A percentile compares a stretch with the other conserved stretches of the same genome.
phyloP scores from a whole-genome alignment of 2,797 vertebrate genomes.

The Premnoplex brunnescens region DNA sequence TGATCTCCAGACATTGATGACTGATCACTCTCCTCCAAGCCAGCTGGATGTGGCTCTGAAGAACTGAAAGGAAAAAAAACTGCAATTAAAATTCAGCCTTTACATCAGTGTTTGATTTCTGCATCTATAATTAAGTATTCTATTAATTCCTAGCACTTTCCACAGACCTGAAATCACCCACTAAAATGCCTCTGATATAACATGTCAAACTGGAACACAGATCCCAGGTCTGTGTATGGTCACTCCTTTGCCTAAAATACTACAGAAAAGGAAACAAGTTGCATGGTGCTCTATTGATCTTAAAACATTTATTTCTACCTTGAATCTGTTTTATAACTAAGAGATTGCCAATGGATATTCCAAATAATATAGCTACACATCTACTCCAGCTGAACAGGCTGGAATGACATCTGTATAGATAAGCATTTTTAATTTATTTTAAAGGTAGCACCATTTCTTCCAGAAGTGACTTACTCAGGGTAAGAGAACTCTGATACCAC shows the following conservation, averaged over 20 bases:
- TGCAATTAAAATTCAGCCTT: background rate
- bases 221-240: background rate
- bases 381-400: background rate
- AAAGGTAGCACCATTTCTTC: background rate
- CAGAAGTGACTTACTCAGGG: background rate
- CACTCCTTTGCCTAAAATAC: background rate
- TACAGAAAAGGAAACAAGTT: background rate
- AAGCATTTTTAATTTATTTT: background rate
- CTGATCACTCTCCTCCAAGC: conserved; percentile 89
- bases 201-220: background rate
- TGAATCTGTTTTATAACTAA: background rate
- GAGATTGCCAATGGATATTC: background rate
- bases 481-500: background rate
- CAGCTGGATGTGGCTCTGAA: conserved; percentile 82
- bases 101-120: background rate
- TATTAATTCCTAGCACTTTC: background rate
- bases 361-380: background rate
- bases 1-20: conserved; percentile 87
- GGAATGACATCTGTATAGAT: background rate
- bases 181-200: background rate
- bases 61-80: conserved; percentile 72
- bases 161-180: background rate
- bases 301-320: background rate
- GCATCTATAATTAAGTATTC: background rate
- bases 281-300: background rate